Base-by-base conservation (phyloP, 2,888 invertebrate genomes). In the Leucania comma region DNA sequence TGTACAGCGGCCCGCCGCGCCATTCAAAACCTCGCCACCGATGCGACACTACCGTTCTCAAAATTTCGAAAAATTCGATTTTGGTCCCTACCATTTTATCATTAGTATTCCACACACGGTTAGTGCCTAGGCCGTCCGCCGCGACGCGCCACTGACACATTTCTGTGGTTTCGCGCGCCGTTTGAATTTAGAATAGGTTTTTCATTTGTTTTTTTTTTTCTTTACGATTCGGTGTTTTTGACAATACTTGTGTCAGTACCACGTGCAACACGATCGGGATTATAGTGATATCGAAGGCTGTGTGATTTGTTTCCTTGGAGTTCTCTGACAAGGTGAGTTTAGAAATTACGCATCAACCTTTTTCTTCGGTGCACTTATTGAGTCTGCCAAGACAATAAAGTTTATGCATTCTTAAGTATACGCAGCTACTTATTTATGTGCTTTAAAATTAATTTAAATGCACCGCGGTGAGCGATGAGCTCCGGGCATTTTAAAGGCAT, bases 141-240 rank as follows among this genome's bases (percentile, higher is more conserved):
- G 90, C 90, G 91, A 89, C 94, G 94, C 94, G 94, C 95, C 94
- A 95, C 96, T 96, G 96, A 96, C 96, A 95, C 95, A 96, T 95
- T 95, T 95, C 93, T 93, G 90, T 88, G 83, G 88, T 89, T 90
- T 89, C 92, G 95, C 94, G 95, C 95, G 94, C 91, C 86, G 89
- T 92, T 94, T 93, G 95, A 95, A 96, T 95, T 93, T 94, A 93
- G 93, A 96, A 94, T 90, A 92, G n/a, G 93, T 88, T 90, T 86
- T 82, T 87, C 61, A 73, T 90, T 90, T 88, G 88, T 89, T 90
- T 89, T 42, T 35, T n/a, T 29, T 42, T 90, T 89, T 90, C 90
- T 90, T 90, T 88, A 57, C 82, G 83, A 87, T 85, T 91, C 88
- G 88, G 93, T 93, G 93, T 88, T 90, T 91, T 89, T 78, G 75